Evolutionary conservation across 2,888 invertebrate species (phyloP).

Genomic region (Apantesis nais): DNA sequence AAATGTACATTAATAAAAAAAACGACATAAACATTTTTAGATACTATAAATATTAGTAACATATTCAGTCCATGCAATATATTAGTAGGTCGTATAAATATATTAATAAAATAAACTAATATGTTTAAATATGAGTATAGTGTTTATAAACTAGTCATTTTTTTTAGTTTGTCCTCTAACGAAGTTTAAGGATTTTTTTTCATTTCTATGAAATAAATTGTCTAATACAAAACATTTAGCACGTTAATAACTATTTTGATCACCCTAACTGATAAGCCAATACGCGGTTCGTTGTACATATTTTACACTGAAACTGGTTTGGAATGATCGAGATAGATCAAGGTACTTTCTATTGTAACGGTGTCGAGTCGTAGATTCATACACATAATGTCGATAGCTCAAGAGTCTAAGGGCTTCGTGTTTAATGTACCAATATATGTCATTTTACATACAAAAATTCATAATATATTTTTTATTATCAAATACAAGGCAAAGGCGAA

Average conservation of each 20-base stretch:
- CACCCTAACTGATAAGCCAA: not conserved
- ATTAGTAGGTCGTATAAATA: no score
- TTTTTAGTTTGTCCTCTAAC: not conserved
- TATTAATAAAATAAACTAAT: not conserved
- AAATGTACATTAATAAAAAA: no score
- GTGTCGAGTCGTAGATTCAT: no score
- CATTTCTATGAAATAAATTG: not conserved
- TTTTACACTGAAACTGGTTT: not conserved
- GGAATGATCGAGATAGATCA: not conserved
- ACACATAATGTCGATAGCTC: no score
- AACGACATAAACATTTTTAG: no score
- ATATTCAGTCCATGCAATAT: no score
- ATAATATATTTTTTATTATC: not conserved
- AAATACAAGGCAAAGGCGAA: conserved; percentile 85
- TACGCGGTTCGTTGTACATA: not conserved
- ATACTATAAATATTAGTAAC: no score
- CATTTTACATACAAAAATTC: not conserved
- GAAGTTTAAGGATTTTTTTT: not conserved
- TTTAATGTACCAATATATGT: no score
- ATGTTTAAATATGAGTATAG: not conserved
- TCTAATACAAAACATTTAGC: not conserved
- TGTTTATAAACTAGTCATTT: not conserved
- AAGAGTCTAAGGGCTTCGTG: no score
- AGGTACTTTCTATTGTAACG: not conserved
- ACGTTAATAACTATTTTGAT: not conserved